Evolutionary conservation across 2,113 vertebrate species (phyloP).

Genomic region (Nycticryphes semicollaris): DNA sequence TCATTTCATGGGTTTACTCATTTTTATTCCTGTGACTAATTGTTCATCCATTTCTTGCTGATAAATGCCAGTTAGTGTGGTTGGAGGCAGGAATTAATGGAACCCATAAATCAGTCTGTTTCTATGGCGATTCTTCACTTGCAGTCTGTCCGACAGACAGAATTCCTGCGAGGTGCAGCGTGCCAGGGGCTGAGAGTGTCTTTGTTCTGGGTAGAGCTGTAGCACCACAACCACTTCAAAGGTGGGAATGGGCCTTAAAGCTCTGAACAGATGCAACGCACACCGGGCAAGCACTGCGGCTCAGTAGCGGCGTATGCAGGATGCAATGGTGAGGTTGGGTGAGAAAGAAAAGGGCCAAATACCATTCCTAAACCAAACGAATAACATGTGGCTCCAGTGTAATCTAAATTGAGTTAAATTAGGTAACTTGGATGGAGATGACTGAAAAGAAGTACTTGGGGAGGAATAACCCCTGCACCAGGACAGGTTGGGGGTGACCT

Average conservation of each 20-base stretch:
- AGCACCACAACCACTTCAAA: neutral
- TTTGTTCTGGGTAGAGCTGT: neutral
- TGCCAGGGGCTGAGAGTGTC: conserved; percentile 3
- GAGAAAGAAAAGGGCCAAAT: neutral
- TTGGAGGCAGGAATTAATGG: neutral
- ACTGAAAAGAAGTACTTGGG: neutral
- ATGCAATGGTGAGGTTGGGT: neutral
- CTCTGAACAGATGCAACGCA: neutral
- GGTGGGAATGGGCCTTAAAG: neutral
- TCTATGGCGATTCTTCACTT: neutral
- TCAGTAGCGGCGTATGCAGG: rapidly evolving
- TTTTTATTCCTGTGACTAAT: neutral
- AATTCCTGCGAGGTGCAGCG: neutral
- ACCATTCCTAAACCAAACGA: neutral
- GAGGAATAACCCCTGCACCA: no score
- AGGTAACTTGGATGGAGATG: neutral
- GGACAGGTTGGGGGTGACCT: no score
- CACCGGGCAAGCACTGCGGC: rapidly evolving
- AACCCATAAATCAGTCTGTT: neutral
- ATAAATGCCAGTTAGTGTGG: neutral
- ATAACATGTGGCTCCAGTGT: neutral
- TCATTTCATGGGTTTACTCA: neutral
- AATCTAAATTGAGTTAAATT: neutral
- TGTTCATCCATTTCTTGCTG: neutral
- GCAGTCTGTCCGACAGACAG: neutral